Percentiles rank a stretch among this genome's conserved stretches.
Conservation (phyloP, 1,140 invertebrate genomes). For the Drosophila kanapiae region DNA sequence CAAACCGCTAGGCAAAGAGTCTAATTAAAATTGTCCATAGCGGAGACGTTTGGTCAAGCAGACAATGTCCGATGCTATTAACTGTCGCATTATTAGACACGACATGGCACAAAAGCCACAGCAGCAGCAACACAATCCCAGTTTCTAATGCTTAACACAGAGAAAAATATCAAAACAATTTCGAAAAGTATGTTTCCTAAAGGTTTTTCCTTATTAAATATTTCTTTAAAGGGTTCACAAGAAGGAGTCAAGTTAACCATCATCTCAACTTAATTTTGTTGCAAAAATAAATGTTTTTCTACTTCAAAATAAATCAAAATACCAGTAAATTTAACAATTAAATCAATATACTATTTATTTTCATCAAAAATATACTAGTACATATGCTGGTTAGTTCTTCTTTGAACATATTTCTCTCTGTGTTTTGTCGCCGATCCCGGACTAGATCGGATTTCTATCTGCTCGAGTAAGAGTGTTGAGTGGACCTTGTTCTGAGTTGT, state of each 20-base stretch:
- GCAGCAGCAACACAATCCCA: conserved; percentile 44
- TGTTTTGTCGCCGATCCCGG: conserved; percentile 4
- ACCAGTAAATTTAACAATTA: background rate
- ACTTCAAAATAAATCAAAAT: too few relatives aligned
- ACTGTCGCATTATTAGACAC: conserved; percentile 75
- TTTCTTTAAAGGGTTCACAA: background rate
- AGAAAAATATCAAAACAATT: background rate
- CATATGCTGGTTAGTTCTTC: background rate
- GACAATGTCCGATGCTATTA: conserved; percentile 78
- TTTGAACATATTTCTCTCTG: background rate
- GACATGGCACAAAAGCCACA: conserved; percentile 68
- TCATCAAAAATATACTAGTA: background rate
- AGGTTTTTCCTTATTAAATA: too few relatives aligned
- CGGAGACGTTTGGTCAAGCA: conserved; percentile 46
- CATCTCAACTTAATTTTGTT: too few relatives aligned
- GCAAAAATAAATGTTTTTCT: background rate
- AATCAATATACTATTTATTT: background rate
- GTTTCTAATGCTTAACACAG: conserved; percentile 55
- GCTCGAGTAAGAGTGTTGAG: conserved; percentile 65
- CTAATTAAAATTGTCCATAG: conserved; percentile 70
- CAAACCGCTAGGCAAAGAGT: conserved; percentile 66
- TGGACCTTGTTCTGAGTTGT: conserved; percentile 31
- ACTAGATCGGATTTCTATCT: conserved; percentile 65
- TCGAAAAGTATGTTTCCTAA: too few relatives aligned
- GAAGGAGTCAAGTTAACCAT: background rate